Evolutionary conservation across 1,140 invertebrate genomes (phyloP), one percentile per base, ranked within the genome.

Genomic region (Drosophila lowei): DNA sequence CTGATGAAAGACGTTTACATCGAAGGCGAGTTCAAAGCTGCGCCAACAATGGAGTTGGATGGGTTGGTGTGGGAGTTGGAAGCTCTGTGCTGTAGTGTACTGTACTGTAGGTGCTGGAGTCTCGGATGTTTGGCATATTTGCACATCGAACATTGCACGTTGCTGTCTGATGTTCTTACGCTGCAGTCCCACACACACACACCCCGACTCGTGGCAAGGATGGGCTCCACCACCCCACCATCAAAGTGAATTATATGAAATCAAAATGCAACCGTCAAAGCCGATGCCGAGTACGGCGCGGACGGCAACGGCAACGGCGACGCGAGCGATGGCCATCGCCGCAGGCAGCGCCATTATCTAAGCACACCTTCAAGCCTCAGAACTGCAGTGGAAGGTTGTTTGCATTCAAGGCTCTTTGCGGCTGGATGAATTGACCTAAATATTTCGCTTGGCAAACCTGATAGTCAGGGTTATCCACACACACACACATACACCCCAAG

Each of bases 391-490:
- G 88, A 90, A 90, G 83, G 88, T 90, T 90, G 83, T 88, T 90
- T 90, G 83, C 73, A 89, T 80, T 88, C 89, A 90, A 90, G 89
- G 89, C 77, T 90, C 73, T 84, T 84, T 90, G 89, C 85, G 89
- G 89, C 89, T 90, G 85, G 89, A 90, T 90, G 86, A 90, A 78
- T 89, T 90, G 89, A 90, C 89, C 89, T 90, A 90, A 90, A 90
- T 90, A 90, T 90, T 90, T 90, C 72, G 79, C 89, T 79, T 88
- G 80, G 80, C 83, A 85, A 74, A 90, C 80, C 89, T 77, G 89
- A 89, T 86, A 90, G 78, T 88, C 89, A 90, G 89, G 89, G 89
- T 90, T 90, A 81, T 71, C 65, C 73, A 55, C 77, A 64, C 64
- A 66, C 60, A 70, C 47, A 66, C 34, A 47, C 41, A 48, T 23